Conservation (phyloP, 2,888 invertebrate genomes). For the Drosophila trichaetosa region DNA sequence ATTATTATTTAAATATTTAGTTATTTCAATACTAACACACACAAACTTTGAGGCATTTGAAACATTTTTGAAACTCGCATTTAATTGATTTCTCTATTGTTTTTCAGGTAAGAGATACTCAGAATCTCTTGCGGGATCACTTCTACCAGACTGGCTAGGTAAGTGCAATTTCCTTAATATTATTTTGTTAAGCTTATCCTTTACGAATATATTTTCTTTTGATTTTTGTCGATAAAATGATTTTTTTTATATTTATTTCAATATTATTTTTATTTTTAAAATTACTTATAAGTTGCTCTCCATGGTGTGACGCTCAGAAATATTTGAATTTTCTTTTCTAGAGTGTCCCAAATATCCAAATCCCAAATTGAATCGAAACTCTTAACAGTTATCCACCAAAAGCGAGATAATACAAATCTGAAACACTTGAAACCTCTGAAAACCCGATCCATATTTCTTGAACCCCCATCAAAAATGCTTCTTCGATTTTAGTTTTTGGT, state of each 20-base stretch:
- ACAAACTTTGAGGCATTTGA: conserved; percentile 36
- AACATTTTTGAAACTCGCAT: background rate
- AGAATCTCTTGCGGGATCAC: conserved; percentile 86
- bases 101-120: conserved; percentile 86
- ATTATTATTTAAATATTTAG: background rate
- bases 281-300: conserved; percentile 44
- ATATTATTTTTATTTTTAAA: conserved; percentile 8
- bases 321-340: conserved; percentile 42
- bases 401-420: background rate
- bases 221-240: conserved; percentile 35
- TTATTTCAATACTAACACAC: conserved; percentile 11
- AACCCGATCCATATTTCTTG: conserved; percentile 25
- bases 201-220: conserved; percentile 46
- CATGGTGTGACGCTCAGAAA: conserved; percentile 27
- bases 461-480: conserved; percentile 59
- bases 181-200: conserved; percentile 68
- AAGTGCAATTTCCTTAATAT: conserved; percentile 81
- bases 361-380: conserved; percentile 15
- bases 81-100: conserved; percentile 33
- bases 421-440: background rate
- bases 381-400: conserved; percentile 10
- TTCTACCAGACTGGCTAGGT: conserved; percentile 86
- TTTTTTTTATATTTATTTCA: conserved; percentile 1
- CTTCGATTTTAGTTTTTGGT: conserved; percentile 65
- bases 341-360: conserved; percentile 17